Conservation (phyloP, 2,888 invertebrate species). For the Agrochola litura region DNA sequence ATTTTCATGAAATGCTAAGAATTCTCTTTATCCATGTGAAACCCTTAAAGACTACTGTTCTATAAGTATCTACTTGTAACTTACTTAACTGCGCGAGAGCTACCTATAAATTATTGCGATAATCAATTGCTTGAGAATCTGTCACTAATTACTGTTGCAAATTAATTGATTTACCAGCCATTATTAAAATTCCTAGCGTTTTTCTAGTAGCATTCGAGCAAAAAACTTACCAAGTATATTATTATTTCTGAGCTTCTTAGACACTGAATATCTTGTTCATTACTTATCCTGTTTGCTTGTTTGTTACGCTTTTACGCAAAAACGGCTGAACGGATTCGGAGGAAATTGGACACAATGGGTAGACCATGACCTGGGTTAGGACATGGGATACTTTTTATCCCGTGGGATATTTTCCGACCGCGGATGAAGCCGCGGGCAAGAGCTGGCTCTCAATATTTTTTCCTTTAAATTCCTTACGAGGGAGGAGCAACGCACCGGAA, state of each 20-base stretch:
- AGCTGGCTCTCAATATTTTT: neutral
- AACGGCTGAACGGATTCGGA: too few relatives aligned
- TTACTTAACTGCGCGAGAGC: neutral
- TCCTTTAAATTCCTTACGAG: conserved; percentile 6
- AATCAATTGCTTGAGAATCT: conserved; percentile 30
- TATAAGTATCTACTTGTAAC: neutral
- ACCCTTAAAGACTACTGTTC: conserved; percentile 16
- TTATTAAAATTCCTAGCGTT: conserved; percentile 27
- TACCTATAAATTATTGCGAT: conserved; percentile 14
- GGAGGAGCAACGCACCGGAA: conserved; percentile 32
- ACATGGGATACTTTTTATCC: too few relatives aligned
- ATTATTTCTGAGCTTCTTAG: neutral
- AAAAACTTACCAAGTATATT: neutral
- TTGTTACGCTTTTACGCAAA: too few relatives aligned
- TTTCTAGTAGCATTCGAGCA: conserved; percentile 4
- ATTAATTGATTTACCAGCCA: conserved; percentile 36
- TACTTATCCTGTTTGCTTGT: neutral
- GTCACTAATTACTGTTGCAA: conserved; percentile 21
- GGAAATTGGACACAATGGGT: too few relatives aligned
- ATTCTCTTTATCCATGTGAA: conserved; percentile 29
- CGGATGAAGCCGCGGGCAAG: too few relatives aligned
- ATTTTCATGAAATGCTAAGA: conserved; percentile 8
- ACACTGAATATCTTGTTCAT: neutral
- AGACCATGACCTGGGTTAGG: too few relatives aligned
- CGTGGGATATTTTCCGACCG: too few relatives aligned